Base-by-base conservation (phyloP, 2,888 invertebrate species). In the Parelbella ahira region DNA sequence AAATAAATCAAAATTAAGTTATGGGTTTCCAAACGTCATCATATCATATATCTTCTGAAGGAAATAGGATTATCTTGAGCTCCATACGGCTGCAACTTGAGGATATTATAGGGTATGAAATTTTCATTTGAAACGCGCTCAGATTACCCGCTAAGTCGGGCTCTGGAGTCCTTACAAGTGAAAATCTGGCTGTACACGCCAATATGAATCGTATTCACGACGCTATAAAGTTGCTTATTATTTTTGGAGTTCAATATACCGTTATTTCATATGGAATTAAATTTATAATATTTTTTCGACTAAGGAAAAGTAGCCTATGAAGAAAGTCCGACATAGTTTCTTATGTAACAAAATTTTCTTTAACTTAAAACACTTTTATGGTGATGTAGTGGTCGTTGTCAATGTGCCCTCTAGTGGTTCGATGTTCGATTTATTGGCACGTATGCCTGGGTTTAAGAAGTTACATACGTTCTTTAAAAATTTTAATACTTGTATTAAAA, bases 61-160 rank as follows among this genome's bases (percentile, higher is more conserved):
- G 33, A 21, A 42, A 42, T 34, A 28, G 41, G 41, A 42, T 42
- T 42, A 42, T 42, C 34, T 34, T 34, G 21, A 42, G 41, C 41
- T 25, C 32, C 41, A 41, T 41, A 41, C 27, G 41, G 18, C 21
- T 27, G 41, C 41, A 41, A 33, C 41, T 41, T 33, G 41, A 41
- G 41, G 33, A 41, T 41, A 41, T 41, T 41, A 33, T 41, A 13
- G 27, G 32, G 33, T 41, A 41, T 41, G 41, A 41, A 41, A 41
- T 41, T 41, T 41, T 41, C 41, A 41, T 41, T 41, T 41, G 20
- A 41, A 41, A 41, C 33, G 41, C 41, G 41, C 34, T 42, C 41
- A 42, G 41, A 42, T 42, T 42, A 42, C 41, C 28, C 41, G 33
- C 41, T 42, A 42, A 39, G 38, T 39, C 38, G 38, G 21, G 38